Conservation (phyloP, 2,888 invertebrate genomes). For the Trichogramma evanescens region DNA sequence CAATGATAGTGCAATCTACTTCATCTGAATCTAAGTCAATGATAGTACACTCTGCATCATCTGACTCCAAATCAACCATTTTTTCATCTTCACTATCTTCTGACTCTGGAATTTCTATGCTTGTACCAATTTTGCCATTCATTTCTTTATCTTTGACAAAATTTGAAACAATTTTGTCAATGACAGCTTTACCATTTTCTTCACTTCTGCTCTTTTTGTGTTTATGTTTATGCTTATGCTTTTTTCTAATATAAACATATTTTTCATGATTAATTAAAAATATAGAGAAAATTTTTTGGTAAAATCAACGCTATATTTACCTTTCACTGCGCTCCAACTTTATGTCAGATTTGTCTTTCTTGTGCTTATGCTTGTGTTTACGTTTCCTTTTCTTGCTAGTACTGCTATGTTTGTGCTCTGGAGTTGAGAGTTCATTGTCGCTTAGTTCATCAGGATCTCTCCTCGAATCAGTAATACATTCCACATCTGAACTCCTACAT, state of each 20-base stretch:
- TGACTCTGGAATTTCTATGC: constrained; percentile 40
- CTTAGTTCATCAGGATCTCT: constrained; percentile 21
- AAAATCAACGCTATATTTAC: constrained; percentile 21
- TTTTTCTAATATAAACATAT: constrained; percentile 30
- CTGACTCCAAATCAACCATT: constrained; percentile 44
- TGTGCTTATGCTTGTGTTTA: constrained; percentile 43
- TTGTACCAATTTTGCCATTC: constrained; percentile 39
- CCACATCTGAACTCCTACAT: constrained; percentile 39
- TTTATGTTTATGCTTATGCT: constrained; percentile 42
- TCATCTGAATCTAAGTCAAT: constrained; percentile 60
- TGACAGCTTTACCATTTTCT: constrained; percentile 36
- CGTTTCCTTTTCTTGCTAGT: constrained; percentile 45
- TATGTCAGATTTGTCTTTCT: constrained; percentile 40
- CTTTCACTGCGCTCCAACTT: constrained; percentile 35
- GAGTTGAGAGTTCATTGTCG: constrained; percentile 32
- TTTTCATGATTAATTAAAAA: not conserved
- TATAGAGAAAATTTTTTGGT: not conserved
- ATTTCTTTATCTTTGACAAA: constrained; percentile 30
- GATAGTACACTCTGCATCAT: constrained; percentile 61
- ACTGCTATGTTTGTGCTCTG: constrained; percentile 27
- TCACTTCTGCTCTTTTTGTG: constrained; percentile 29
- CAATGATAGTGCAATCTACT: constrained; percentile 63
- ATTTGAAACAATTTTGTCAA: constrained; percentile 30
- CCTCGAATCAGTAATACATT: constrained; percentile 36
- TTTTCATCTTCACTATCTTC: constrained; percentile 45